Base-by-base conservation (phyloP, 2,797 vertebrate species). In the Poecile montanus region DNA sequence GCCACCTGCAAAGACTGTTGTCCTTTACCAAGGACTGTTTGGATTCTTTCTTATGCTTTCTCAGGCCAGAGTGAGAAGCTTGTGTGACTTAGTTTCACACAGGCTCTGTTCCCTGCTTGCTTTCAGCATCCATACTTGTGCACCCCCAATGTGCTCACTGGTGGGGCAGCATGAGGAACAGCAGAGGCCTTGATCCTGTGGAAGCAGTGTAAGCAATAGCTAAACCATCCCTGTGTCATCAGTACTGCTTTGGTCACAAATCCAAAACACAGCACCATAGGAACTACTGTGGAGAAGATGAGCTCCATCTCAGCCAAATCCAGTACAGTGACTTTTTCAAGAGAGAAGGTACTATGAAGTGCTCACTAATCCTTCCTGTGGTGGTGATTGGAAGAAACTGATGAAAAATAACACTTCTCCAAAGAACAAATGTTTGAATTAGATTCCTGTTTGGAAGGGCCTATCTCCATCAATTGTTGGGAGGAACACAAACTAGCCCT, bases 111-210 rank as follows among this genome's bases (percentile, higher is more conserved):
- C 38, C 13, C 11, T 38, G 38, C 11, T 38, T 38, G 38, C 38
- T 40, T 40, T 40, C 38, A 40, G 13, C 38, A 40, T 40, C 38
- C 38, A 40, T 40, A 40, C 12, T 81, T 68, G 25, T n/a, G 5
- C 12, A 27, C 3, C 18, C 20, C 11, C 16, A 80, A 3, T 20
- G 34, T 63, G 3, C 16, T 68, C 1, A 1, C n/a, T 38, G 29
- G 7, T 2, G 0, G 25, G 23, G 25, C 26, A 42, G 34, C 0
- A 0, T 10, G 66, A 74, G 53, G 32, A 81, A 1, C n/a, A n/a
- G 38, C 57, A n/a, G 20, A 70, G 48, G 7, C 14, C n/a, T 32
- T 68, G 45, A 14, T 2, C 0, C 48, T 62, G 19, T 81, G 30
- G 53, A 13, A 81, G 62, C 19, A 2, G 23, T 11, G 45, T 73